Conservation (phyloP, 2,113 vertebrate species). For the Forbesichthys agassizii region DNA sequence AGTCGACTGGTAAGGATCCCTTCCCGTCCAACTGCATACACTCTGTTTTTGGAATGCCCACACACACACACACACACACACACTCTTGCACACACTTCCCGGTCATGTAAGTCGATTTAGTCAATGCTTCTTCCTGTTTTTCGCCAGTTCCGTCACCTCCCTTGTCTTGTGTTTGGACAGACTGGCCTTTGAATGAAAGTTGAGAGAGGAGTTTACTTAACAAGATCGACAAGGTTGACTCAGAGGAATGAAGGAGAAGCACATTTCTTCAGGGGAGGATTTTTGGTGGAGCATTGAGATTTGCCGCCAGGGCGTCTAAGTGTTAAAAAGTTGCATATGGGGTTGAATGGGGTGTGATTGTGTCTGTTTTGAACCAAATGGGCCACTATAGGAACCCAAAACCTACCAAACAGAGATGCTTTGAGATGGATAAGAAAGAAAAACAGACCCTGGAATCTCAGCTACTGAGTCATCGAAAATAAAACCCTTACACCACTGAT, state of each 20-base stretch:
- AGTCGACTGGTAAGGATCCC: slow-evolving; percentile 53
- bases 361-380: slow-evolving; percentile 1
- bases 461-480: slow-evolving; percentile 8
- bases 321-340: neutral
- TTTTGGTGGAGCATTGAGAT: slow-evolving; percentile 34
- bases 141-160: slow-evolving; percentile 57
- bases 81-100: slow-evolving; percentile 22
- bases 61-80: slow-evolving; percentile 23
- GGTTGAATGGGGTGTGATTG: slow-evolving; percentile 21
- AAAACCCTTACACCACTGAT: neutral
- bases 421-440: slow-evolving; percentile 54
- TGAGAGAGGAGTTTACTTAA: slow-evolving; percentile 22
- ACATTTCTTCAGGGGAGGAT: slow-evolving; percentile 29
- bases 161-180: slow-evolving; percentile 39
- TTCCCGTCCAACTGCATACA: slow-evolving; percentile 73
- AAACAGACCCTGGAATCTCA: slow-evolving; percentile 29
- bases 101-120: slow-evolving; percentile 51
- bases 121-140: slow-evolving; percentile 72
- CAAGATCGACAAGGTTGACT: slow-evolving; percentile 14
- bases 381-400: slow-evolving; percentile 16
- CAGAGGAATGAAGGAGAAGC: slow-evolving; percentile 17
- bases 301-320: slow-evolving; percentile 20
- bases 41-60: slow-evolving; percentile 63
- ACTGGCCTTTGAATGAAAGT: slow-evolving; percentile 48
- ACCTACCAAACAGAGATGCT: slow-evolving; percentile 27